Evolutionary conservation across 1,140 invertebrate species (phyloP), one percentile per base, ranked within the genome.

Genomic region (Bombyx mori): DNA sequence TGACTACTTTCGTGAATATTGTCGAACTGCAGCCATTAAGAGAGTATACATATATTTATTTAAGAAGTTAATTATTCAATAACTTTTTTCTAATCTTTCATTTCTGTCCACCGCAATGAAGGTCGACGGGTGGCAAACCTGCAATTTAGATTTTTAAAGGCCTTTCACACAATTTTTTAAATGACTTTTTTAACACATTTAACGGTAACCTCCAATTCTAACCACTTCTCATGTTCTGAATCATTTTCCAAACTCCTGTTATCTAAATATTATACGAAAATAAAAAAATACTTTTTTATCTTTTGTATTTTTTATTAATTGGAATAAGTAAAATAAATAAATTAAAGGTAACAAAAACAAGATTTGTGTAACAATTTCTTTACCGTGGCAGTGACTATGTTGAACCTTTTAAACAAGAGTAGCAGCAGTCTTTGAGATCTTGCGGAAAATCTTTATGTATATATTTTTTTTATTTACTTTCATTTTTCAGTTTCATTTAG

Each of bases 301-400:
- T 86, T 77, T 77, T 77, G 62, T 63, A 75, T 80, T 82, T 86
- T 83, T 73, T 66, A 58, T 52, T 70, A 75, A 77, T 79, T 76
- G 70, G 72, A 73, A 71, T 86, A 86, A 70, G 82, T 84, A 84
- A 82, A 56, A 82, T 79, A 81, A 12, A 7, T 7, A 81, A 75
- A 66, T 69, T 63, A 48, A 48, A 68, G 69, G 73, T 79, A 82
- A 75, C 76, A 82, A 81, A 80, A 81, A 80, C 73, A 74, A 77
- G 73, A 76, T 68, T 59, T 75, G 72, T 52, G 65, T 84, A 84
- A 86, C 81, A 83, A 76, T 63, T 79, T 75, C 63, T 68, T 79
- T 69, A 77, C 62, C 59, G 65, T 76, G 79, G 79, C 80, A 81
- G 76, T 85, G 74, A 86, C 83, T 86, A 85, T 86, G 83, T 83